A percentile compares a stretch with the other conserved stretches of the same genome.
These are phyloP conservation scores for Medauroidea extradentata DNA, from an alignment of 1,140 invertebrate species.

Conservation along the genomic window DNA sequence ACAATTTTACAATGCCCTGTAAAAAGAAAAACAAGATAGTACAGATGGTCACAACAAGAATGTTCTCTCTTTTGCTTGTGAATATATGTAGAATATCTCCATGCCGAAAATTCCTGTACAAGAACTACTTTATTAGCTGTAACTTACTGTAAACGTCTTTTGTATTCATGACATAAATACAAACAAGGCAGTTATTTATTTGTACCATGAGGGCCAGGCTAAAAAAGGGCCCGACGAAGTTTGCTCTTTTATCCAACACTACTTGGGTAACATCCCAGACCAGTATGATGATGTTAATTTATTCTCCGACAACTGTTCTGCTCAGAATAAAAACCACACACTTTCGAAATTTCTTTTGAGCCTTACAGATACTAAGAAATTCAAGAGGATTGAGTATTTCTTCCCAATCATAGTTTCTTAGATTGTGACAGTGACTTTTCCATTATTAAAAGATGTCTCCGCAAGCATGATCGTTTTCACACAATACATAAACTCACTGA, in stretches of 20 bases:
- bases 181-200: constrained; percentile 20
- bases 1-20: constrained; percentile 30
- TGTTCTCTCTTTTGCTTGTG: constrained; percentile 26
- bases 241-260: constrained; percentile 27
- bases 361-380: no score
- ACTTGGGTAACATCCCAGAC: constrained; percentile 21
- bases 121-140: constrained; percentile 27
- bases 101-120: constrained; percentile 25
- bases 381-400: no score
- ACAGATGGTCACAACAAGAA: constrained; percentile 14
- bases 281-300: constrained; percentile 27
- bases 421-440: no score
- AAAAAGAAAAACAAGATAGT: constrained; percentile 19
- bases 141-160: constrained; percentile 32
- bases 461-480: no score
- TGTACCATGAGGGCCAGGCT: constrained; percentile 28
- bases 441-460: no score
- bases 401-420: no score
- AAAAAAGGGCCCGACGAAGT: constrained; percentile 29
- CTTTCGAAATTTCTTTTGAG: no score
- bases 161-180: constrained; percentile 30
- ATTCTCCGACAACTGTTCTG: constrained; percentile 27
- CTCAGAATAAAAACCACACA: constrained; percentile 30
- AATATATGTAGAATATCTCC: constrained; percentile 37
- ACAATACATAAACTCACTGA: no score